Conservation (phyloP, 2,797 vertebrate species). For the Melanogrammus aeglefinus region DNA sequence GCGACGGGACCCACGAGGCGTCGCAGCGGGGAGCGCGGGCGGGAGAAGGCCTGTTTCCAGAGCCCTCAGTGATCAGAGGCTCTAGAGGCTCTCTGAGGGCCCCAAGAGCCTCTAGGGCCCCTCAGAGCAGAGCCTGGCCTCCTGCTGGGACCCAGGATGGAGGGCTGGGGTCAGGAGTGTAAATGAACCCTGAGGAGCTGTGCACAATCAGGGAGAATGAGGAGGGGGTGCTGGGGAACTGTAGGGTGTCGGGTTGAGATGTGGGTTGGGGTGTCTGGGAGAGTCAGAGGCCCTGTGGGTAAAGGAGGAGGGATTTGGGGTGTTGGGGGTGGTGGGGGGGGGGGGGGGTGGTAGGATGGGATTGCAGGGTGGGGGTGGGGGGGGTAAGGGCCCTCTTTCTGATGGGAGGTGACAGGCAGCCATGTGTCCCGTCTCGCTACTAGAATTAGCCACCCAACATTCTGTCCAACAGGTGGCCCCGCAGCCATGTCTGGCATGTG, state of each 20-base stretch:
- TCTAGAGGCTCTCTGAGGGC: too few species aligned
- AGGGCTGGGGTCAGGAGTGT: slow-evolving; percentile 83
- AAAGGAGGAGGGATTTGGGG: slow-evolving; percentile 34
- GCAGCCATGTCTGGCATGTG: neutral
- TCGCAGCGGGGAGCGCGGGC: too few species aligned
- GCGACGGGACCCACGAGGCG: too few species aligned
- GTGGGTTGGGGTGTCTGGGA: too few species aligned
- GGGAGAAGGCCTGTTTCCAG: slow-evolving; percentile 9
- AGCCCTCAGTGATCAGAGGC: slow-evolving; percentile 44
- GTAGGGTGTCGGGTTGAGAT: too few species aligned
- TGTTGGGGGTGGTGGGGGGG: too few species aligned
- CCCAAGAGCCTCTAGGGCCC: too few species aligned
- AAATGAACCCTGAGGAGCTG: slow-evolving; percentile 87
- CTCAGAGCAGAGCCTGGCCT: slow-evolving; percentile 71
- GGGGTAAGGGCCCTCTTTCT: slow-evolving; percentile 44
- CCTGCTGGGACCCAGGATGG: slow-evolving; percentile 82
- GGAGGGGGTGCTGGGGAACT: slow-evolving; percentile 13
- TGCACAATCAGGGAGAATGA: slow-evolving; percentile 51
- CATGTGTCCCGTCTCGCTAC: slow-evolving; percentile 80
- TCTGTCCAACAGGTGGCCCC: slow-evolving; percentile 81
- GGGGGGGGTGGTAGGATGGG: too few species aligned
- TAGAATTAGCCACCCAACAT: slow-evolving; percentile 80
- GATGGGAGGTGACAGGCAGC: slow-evolving; percentile 76
- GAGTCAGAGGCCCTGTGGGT: slow-evolving; percentile 38
- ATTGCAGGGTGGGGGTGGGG: too few species aligned